A percentile compares a stretch with the other conserved stretches of the same genome.
Conservation (phyloP, 1,140 invertebrate genomes). For the Magallana gigas region DNA sequence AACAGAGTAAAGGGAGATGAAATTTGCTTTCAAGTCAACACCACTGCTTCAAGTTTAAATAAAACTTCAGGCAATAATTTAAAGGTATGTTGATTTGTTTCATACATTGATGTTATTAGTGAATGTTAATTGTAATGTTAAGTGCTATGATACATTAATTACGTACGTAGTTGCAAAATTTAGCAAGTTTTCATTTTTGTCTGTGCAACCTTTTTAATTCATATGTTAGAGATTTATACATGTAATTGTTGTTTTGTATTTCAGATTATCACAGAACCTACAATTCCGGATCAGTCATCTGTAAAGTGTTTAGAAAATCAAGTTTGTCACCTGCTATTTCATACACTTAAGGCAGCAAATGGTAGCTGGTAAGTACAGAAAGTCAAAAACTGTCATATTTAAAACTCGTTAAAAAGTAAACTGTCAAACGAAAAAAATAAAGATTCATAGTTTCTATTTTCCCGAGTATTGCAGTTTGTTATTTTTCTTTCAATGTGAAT, state of each 20-base stretch:
- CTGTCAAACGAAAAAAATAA: background rate
- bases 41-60: background rate
- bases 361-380: slow-evolving; percentile 12
- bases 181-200: too few relatives aligned
- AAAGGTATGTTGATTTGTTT: background rate
- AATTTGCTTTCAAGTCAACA: slow-evolving; percentile 35
- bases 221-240: background rate
- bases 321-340: slow-evolving; percentile 27
- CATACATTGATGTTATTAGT: too few relatives aligned
- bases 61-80: background rate
- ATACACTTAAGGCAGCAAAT: background rate
- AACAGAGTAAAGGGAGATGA: slow-evolving; percentile 15
- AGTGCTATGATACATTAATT: too few relatives aligned
- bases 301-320: slow-evolving; percentile 26
- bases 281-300: background rate
- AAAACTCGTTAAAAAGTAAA: background rate
- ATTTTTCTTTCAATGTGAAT: too few relatives aligned
- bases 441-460: too few relatives aligned
- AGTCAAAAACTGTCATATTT: background rate
- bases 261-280: slow-evolving; percentile 7
- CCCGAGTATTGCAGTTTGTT: too few relatives aligned
- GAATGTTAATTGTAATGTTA: too few relatives aligned
- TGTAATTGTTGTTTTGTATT: background rate
- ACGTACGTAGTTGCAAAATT: too few relatives aligned
- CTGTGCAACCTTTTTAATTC: too few relatives aligned